These are phyloP conservation scores for Osmoderma eremita DNA, from an alignment of 2,888 invertebrate species.

Conservation along the genomic window DNA sequence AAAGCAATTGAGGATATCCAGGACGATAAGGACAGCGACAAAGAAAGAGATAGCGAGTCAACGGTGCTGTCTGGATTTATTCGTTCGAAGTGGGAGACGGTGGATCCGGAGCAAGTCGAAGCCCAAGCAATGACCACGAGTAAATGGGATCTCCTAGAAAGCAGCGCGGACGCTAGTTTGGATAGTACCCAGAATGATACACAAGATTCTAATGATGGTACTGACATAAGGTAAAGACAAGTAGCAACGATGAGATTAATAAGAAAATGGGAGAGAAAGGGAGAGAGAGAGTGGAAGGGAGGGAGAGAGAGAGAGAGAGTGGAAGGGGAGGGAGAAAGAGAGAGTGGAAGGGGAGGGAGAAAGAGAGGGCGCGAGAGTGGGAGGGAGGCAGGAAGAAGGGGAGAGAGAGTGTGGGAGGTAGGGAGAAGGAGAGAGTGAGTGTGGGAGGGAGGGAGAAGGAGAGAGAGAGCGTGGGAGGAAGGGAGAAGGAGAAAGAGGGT, in stretches of 20 bases:
- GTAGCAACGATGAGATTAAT: conserved; percentile 9
- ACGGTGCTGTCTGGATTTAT: conserved; percentile 77
- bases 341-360: conserved; percentile 1
- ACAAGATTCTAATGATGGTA: conserved; percentile 60
- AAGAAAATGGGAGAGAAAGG: conserved; percentile 14
- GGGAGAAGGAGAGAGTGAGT: conserved; percentile 1
- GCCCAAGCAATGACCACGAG: conserved; percentile 87
- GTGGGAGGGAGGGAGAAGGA: neutral
- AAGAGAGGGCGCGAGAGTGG: conserved; percentile 1
- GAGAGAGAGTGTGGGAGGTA: conserved; percentile 3
- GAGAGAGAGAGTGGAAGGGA: conserved; percentile 1
- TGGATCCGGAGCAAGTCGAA: conserved; percentile 86
- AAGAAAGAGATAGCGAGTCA: conserved; percentile 52
- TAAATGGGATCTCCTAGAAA: conserved; percentile 85
- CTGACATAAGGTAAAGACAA: conserved; percentile 58
- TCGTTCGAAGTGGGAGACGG: conserved; percentile 96
- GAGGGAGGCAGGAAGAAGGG: neutral
- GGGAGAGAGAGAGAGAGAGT: conserved; percentile 13
- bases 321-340: neutral
- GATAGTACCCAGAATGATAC: conserved; percentile 61
- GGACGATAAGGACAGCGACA: conserved; percentile 51
- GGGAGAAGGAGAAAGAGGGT: conserved; percentile 7
- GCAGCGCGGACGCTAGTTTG: conserved; percentile 60
- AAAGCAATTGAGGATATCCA: conserved; percentile 56
- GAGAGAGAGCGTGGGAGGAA: neutral